These are phyloP conservation scores for Cataglyphis rosenhaueri DNA, from an alignment of 2,888 invertebrate species.

Conservation along the genomic window DNA sequence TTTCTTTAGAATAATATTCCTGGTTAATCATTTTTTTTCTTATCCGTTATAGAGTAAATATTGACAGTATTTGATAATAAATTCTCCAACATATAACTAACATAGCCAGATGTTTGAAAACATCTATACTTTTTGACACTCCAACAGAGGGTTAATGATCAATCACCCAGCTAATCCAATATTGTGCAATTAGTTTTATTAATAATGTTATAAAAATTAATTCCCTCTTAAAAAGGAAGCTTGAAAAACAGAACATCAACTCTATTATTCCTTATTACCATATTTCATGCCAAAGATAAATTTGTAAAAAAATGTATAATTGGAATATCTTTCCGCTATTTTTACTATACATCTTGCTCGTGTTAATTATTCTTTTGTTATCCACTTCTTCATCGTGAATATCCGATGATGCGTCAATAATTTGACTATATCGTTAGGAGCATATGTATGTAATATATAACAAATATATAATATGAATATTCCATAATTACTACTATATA, in stretches of 20 bases:
- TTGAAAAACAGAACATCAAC: slow-evolving; percentile 42
- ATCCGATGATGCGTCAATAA: background rate
- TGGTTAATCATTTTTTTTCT: background rate
- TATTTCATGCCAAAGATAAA: background rate
- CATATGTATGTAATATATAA: background rate
- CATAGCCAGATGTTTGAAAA: slow-evolving; percentile 40
- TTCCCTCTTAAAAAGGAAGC: slow-evolving; percentile 56
- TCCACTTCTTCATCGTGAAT: slow-evolving; percentile 34
- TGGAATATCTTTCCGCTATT: slow-evolving; percentile 16
- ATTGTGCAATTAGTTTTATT: slow-evolving; percentile 71
- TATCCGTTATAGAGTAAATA: slow-evolving; percentile 23
- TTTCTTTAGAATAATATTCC: background rate
- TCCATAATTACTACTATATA: background rate
- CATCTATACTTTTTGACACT: slow-evolving; percentile 53
- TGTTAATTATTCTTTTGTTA: slow-evolving; percentile 29
- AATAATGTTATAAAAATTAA: slow-evolving; percentile 61
- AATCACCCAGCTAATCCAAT: slow-evolving; percentile 60
- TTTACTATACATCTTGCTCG: background rate
- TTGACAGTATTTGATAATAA: slow-evolving; percentile 35
- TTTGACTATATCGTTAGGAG: background rate
- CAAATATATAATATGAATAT: background rate
- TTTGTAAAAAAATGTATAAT: slow-evolving; percentile 6
- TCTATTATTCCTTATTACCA: slow-evolving; percentile 11
- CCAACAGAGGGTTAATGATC: slow-evolving; percentile 62
- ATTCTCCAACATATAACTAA: slow-evolving; percentile 51